Evolutionary conservation across 2,797 vertebrate genomes (phyloP).

Genomic region (Paramormyrops hopkinsi): DNA sequence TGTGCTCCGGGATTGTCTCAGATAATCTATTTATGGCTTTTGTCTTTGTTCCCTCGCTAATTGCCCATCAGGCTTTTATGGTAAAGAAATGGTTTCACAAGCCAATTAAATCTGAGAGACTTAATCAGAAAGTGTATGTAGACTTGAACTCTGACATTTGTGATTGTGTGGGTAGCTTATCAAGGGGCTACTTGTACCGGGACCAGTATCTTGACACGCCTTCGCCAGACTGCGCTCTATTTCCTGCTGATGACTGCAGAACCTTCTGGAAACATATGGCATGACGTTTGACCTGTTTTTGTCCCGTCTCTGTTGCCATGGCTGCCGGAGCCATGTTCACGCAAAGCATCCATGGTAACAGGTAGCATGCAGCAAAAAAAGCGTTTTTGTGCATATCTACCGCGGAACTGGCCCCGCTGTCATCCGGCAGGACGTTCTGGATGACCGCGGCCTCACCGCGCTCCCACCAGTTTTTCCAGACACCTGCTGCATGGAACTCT

Average conservation of each 20-base stretch:
- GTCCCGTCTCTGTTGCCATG: background rate
- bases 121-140: background rate
- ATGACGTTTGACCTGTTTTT: constrained; percentile 2
- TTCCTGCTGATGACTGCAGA: background rate
- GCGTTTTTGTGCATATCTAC: background rate
- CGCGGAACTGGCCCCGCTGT: background rate
- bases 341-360: background rate
- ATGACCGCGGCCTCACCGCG: background rate
- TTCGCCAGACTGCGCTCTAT: background rate
- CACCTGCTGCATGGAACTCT: constrained; percentile 1
- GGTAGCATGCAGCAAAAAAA: background rate
- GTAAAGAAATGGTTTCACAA: background rate
- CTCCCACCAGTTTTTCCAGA: background rate
- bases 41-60: background rate
- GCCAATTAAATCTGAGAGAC: background rate
- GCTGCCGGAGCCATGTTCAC: background rate
- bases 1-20: background rate
- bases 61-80: background rate
- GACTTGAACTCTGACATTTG: constrained; percentile 1
- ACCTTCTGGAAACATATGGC: background rate
- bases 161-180: constrained; percentile 1
- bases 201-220: background rate
- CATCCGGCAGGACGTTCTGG: background rate
- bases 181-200: background rate
- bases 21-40: background rate